A percentile compares a stretch with the other conserved stretches of the same genome.
Conservation (phyloP, 2,113 vertebrate genomes). For the Planiliza haematocheilus region DNA sequence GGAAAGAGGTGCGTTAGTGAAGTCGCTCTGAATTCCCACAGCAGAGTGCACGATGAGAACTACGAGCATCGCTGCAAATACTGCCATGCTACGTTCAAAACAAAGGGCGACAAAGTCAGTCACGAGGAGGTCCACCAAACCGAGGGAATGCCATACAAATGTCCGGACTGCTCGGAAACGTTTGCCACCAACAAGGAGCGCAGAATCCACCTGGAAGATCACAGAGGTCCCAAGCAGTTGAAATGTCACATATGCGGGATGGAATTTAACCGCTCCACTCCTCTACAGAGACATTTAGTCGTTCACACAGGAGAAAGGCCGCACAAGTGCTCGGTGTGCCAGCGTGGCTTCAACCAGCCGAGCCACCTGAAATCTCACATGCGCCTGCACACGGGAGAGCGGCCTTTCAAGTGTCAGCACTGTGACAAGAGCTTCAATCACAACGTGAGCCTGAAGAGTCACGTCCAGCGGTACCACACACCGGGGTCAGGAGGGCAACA, state of each 20-base stretch:
- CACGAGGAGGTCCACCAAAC: slow-evolving; percentile 55
- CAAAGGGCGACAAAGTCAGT: slow-evolving; percentile 56
- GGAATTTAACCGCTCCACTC: slow-evolving; percentile 11
- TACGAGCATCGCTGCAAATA: slow-evolving; percentile 67
- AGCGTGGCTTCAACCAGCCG: slow-evolving; percentile 65
- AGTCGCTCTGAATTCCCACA: slow-evolving; percentile 40
- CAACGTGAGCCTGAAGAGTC: slow-evolving; percentile 74
- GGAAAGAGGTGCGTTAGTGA: slow-evolving; percentile 57
- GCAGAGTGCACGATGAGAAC: slow-evolving; percentile 49
- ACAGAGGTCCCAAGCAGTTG: slow-evolving; percentile 41
- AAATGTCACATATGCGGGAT: slow-evolving; percentile 61
- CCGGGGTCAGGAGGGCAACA: background rate
- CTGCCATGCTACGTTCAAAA: slow-evolving; percentile 59
- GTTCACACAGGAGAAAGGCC: slow-evolving; percentile 65
- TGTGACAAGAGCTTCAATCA: slow-evolving; percentile 74
- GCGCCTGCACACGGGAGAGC: slow-evolving; percentile 73
- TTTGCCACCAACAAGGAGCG: slow-evolving; percentile 48
- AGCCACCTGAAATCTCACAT: slow-evolving; percentile 75
- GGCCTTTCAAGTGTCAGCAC: slow-evolving; percentile 64
- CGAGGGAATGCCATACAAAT: slow-evolving; percentile 59
- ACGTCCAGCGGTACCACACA: slow-evolving; percentile 55
- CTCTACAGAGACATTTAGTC: slow-evolving; percentile 54
- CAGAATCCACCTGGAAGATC: slow-evolving; percentile 42
- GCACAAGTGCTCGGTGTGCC: slow-evolving; percentile 58
- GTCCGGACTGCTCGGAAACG: slow-evolving; percentile 50